Evolutionary conservation across 2,113 vertebrate genomes (phyloP).

Genomic region (Calyptommatus sinebrachiatus): DNA sequence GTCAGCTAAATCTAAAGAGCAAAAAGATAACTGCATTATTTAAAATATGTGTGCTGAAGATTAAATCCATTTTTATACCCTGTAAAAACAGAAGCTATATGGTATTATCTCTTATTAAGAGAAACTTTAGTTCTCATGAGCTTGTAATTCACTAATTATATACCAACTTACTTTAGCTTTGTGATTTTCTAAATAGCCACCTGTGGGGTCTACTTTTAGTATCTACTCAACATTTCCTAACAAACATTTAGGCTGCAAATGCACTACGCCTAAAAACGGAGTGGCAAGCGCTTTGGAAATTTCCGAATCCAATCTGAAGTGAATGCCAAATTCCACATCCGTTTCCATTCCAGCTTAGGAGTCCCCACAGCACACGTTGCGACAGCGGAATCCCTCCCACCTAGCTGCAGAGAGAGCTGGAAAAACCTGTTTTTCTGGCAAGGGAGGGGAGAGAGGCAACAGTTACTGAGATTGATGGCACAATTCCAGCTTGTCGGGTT

Average conservation of each 20-base stretch:
- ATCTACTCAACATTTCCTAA: neutral
- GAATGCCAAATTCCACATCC: too few relatives aligned
- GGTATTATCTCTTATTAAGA: neutral
- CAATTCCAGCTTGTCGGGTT: too few relatives aligned
- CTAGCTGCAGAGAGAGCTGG: too few relatives aligned
- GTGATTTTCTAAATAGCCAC: neutral
- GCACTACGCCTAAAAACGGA: too few relatives aligned
- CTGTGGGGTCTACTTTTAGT: neutral
- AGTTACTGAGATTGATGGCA: too few relatives aligned
- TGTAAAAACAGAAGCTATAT: neutral
- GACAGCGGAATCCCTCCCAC: too few relatives aligned
- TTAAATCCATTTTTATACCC: neutral
- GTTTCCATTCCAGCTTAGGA: too few relatives aligned
- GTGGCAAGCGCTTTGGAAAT: too few relatives aligned
- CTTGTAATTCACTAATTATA: neutral
- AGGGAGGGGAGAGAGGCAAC: too few relatives aligned
- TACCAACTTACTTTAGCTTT: neutral
- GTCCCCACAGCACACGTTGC: too few relatives aligned
- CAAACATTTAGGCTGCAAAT: neutral
- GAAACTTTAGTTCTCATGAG: neutral
- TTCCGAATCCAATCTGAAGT: too few relatives aligned
- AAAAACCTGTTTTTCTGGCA: too few relatives aligned
- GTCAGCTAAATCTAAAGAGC: rapidly evolving
- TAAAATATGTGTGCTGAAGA: neutral
- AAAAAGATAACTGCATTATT: conserved; percentile 18